Evolutionary conservation across 2,797 vertebrate genomes (phyloP).

Genomic region (Petrocephalus sullivani): DNA sequence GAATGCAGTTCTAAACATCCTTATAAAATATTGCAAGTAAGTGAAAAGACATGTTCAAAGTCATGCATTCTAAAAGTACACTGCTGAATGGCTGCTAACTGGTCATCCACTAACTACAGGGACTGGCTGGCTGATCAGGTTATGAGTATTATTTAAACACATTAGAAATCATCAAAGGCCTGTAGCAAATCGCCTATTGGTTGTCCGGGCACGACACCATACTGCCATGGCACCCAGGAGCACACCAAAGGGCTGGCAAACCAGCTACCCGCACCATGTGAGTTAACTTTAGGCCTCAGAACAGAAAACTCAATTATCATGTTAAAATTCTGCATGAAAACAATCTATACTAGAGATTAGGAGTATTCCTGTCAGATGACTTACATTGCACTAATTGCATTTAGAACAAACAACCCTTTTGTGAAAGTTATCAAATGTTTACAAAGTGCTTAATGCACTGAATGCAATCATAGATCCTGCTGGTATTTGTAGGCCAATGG

Average conservation of each 20-base stretch:
- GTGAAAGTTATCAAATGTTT: constrained; percentile 71
- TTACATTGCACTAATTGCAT: constrained; percentile 60
- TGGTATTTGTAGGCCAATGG: constrained; percentile 37
- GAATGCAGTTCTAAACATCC: background rate
- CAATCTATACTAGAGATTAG: constrained; percentile 74
- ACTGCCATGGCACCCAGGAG: constrained; percentile 40
- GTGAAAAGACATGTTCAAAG: background rate
- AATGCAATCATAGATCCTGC: constrained; percentile 54
- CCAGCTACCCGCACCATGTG: constrained; percentile 62
- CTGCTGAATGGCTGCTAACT: constrained; percentile 27
- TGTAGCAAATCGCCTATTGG: constrained; percentile 50
- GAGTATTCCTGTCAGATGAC: constrained; percentile 71
- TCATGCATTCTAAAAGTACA: background rate
- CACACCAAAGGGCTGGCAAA: constrained; percentile 53
- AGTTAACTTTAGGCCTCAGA: constrained; percentile 61
- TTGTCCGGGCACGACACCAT: constrained; percentile 30
- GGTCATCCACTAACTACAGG: constrained; percentile 30
- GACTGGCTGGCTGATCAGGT: constrained; percentile 42
- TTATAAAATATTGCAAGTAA: background rate
- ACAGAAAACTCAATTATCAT: constrained; percentile 71
- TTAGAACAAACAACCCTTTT: constrained; percentile 54
- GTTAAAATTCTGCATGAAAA: constrained; percentile 76
- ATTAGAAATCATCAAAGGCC: constrained; percentile 60
- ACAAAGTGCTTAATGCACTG: constrained; percentile 64
- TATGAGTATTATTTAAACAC: constrained; percentile 52